Percentiles rank a stretch among this genome's conserved stretches.
Conservation (phyloP, 2,888 invertebrate genomes). For the Drosophila siamana region DNA sequence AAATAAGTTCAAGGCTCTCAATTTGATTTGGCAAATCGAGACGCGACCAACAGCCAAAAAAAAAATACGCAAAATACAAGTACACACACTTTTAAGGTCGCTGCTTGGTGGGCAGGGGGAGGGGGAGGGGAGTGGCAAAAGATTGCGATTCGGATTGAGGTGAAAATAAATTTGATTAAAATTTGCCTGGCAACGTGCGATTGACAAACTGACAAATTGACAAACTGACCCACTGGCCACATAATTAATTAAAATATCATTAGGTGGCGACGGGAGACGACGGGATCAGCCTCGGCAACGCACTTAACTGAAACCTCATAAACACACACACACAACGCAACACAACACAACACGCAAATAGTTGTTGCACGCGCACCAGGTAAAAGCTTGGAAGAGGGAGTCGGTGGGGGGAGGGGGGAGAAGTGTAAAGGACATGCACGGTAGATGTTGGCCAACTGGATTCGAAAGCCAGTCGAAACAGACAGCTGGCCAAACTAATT, state of each 20-base stretch:
- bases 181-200: constrained; percentile 24
- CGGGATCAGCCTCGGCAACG: constrained; percentile 2
- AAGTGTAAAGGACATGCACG: not conserved
- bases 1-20: constrained; percentile 26
- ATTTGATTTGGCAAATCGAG: constrained; percentile 12
- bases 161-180: constrained; percentile 38
- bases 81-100: too few species aligned
- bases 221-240: constrained; percentile 35
- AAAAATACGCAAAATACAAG: not conserved
- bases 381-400: not conserved
- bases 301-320: constrained; percentile 15
- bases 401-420: not conserved
- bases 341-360: constrained; percentile 19
- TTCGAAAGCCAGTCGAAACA: constrained; percentile 29
- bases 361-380: constrained; percentile 11
- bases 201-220: constrained; percentile 33
- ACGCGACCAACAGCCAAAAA: not conserved
- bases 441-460: constrained; percentile 2
- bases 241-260: constrained; percentile 76
- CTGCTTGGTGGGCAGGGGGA: too few species aligned
- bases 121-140: too few species aligned
- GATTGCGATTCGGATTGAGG: not conserved
- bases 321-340: too few species aligned
- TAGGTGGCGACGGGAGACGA: constrained; percentile 33
- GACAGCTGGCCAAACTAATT: constrained; percentile 67